phyloP scores from a whole-genome alignment of 2,797 vertebrate genomes.

The Chiroxiphia lanceolata region DNA sequence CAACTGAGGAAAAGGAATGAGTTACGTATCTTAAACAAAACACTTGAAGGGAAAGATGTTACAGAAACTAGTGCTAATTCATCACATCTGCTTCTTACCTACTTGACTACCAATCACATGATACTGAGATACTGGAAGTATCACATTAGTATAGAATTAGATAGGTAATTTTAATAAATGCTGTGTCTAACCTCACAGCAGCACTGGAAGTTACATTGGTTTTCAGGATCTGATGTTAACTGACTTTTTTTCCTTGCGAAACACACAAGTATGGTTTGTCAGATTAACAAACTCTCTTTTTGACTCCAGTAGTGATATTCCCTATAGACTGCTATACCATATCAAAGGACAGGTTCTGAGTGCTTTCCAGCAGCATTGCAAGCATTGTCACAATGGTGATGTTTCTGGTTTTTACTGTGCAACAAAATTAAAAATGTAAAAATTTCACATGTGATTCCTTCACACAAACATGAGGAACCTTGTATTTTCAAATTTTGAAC shows the following conservation, averaged over 20 bases:
- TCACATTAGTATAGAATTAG: background rate
- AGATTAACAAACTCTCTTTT: background rate
- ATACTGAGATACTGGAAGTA: background rate
- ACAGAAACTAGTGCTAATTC: background rate
- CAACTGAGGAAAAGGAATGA: background rate
- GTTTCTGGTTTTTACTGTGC: background rate
- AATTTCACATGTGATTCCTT: background rate
- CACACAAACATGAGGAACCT: background rate
- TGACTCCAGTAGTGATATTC: background rate
- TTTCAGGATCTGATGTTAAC: background rate
- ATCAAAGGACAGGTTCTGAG: background rate
- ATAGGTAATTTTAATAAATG: background rate
- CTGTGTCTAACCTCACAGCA: background rate
- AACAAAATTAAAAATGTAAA: background rate
- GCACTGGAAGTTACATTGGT: rapidly evolving
- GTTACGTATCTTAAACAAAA: background rate
- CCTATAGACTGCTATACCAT: background rate
- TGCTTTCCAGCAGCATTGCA: background rate
- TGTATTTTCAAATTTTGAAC: background rate
- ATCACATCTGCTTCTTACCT: background rate
- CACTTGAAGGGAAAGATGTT: background rate
- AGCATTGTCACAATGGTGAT: background rate
- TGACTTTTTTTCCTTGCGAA: background rate
- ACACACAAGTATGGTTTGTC: background rate
- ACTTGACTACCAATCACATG: background rate